Conservation (phyloP, 2,888 invertebrate genomes). For the Papilio protenor region DNA sequence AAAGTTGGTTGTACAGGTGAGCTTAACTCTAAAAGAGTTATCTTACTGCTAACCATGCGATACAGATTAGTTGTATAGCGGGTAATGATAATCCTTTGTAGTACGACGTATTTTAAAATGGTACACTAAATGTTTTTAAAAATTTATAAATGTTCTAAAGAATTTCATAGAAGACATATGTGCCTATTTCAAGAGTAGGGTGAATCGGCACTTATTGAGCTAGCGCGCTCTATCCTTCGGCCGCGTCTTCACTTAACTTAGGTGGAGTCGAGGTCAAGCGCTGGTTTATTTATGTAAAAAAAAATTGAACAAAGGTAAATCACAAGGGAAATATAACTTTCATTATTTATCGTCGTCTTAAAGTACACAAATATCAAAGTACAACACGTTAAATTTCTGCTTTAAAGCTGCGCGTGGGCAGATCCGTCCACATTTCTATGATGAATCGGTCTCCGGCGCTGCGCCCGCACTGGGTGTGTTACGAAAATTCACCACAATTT, state of each 20-base stretch:
- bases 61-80: too few relatives aligned
- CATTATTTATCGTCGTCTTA: conserved; percentile 50
- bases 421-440: conserved; percentile 81
- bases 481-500: conserved; percentile 80
- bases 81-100: too few relatives aligned
- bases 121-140: not conserved
- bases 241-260: too few relatives aligned
- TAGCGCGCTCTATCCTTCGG: too few relatives aligned
- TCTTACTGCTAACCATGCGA: too few relatives aligned
- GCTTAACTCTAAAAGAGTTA: too few relatives aligned
- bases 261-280: too few relatives aligned
- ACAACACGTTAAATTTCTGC: conserved; percentile 65
- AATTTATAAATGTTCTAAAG: not conserved
- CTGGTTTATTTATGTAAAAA: too few relatives aligned
- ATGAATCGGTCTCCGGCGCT: conserved; percentile 76
- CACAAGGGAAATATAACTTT: conserved; percentile 42
- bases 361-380: conserved; percentile 49
- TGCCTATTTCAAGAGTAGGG: too few relatives aligned
- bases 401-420: conserved; percentile 74
- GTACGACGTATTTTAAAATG: not conserved
- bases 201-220: too few relatives aligned
- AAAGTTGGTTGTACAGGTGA: too few relatives aligned
- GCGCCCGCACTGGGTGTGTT: conserved; percentile 59
- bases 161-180: not conserved
- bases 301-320: not conserved